These are phyloP conservation scores for Ophioninae sp. DNA, from an alignment of 2,888 invertebrate genomes.

Conservation along the genomic window DNA sequence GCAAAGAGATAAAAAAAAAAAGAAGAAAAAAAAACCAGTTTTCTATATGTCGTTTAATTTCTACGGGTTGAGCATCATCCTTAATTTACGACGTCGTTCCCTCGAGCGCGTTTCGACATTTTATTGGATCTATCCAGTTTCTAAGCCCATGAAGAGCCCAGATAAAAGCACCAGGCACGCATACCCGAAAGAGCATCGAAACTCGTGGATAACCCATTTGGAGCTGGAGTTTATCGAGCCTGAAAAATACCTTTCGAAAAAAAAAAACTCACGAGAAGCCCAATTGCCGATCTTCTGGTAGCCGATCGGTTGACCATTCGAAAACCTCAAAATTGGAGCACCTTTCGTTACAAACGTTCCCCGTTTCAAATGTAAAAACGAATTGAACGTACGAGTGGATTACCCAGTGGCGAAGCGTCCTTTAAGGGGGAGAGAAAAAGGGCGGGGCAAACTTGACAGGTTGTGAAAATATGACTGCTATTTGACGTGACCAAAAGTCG, in stretches of 20 bases:
- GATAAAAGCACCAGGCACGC: slow-evolving; percentile 1
- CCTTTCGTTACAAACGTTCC: slow-evolving; percentile 41
- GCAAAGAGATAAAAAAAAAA: slow-evolving; percentile 67
- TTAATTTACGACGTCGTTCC: slow-evolving; percentile 76
- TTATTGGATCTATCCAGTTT: slow-evolving; percentile 76
- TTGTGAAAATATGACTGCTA: slow-evolving; percentile 57
- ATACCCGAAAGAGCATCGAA: background rate
- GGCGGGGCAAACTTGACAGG: slow-evolving; percentile 53
- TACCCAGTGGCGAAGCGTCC: slow-evolving; percentile 21
- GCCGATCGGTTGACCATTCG: too few species aligned
- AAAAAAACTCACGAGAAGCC: slow-evolving; percentile 48
- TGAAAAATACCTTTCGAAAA: slow-evolving; percentile 61
- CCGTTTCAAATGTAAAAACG: slow-evolving; percentile 1
- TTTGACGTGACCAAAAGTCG: slow-evolving; percentile 36
- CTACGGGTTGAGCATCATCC: slow-evolving; percentile 77
- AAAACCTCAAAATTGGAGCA: slow-evolving; percentile 54
- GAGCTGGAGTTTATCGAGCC: slow-evolving; percentile 33
- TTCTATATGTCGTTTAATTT: slow-evolving; percentile 77
- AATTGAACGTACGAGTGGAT: slow-evolving; percentile 22
- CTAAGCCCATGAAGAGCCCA: slow-evolving; percentile 67
- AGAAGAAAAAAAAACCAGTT: too few species aligned
- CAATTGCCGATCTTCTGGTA: slow-evolving; percentile 53
- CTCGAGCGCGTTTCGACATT: slow-evolving; percentile 75
- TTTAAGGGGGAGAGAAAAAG: background rate
- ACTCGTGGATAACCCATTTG: slow-evolving; percentile 9